Conservation (phyloP, 1,140 invertebrate species). For the Branchinecta lindahli region DNA sequence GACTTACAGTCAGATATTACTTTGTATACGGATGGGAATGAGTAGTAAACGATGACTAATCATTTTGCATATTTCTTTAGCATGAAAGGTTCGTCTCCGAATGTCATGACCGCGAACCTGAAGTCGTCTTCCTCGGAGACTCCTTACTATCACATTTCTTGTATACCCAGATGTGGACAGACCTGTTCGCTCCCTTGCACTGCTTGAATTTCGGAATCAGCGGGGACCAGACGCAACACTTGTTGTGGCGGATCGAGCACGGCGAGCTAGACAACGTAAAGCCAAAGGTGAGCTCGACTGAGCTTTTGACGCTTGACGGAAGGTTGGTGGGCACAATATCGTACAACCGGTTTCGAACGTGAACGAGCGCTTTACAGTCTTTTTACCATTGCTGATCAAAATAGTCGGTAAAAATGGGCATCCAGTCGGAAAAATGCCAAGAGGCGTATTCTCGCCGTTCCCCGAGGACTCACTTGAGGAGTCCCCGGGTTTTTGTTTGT, state of each 20-base stretch:
- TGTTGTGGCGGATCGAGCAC: constrained; percentile 72
- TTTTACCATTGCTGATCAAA: no score
- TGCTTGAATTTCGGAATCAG: constrained; percentile 68
- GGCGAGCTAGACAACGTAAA: constrained; percentile 71
- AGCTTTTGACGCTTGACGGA: no score
- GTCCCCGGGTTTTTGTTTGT: no score
- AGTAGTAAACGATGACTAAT: not conserved
- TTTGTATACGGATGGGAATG: no score
- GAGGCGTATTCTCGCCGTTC: no score
- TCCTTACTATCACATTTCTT: constrained; percentile 60
- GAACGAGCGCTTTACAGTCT: no score
- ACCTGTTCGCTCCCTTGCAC: constrained; percentile 70
- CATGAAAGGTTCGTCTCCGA: constrained; percentile 64
- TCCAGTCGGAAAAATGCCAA: no score
- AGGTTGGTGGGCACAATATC: not conserved
- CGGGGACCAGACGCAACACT: constrained; percentile 68
- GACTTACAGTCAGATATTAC: no score
- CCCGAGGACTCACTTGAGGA: no score
- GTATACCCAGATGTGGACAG: constrained; percentile 64
- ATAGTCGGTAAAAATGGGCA: no score
- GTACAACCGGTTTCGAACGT: no score
- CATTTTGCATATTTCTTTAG: constrained; percentile 37
- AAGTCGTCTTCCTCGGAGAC: constrained; percentile 79
- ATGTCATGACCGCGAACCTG: constrained; percentile 67
- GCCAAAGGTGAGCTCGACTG: constrained; percentile 55